These are phyloP conservation scores for Drosophila paramelanica DNA, from an alignment of 2,888 invertebrate species.

Conservation along the genomic window DNA sequence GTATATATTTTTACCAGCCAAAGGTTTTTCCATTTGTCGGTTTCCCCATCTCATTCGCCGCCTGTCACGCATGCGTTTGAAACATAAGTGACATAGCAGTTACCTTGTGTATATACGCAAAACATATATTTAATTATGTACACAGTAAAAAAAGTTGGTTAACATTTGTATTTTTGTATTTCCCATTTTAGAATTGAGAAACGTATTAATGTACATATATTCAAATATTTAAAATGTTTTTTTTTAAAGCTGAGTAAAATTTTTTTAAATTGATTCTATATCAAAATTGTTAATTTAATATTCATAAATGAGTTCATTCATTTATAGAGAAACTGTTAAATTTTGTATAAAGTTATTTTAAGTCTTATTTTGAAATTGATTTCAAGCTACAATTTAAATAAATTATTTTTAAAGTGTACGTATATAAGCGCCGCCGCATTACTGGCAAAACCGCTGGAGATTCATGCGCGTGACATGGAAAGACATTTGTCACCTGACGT, in stretches of 20 bases:
- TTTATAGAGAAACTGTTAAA: too few species aligned
- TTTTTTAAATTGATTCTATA: too few species aligned
- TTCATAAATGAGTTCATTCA: too few species aligned
- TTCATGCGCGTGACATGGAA: slow-evolving; percentile 45
- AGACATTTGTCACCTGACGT: slow-evolving; percentile 58
- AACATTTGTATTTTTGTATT: too few species aligned
- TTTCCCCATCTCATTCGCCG: slow-evolving; percentile 44
- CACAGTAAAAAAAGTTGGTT: background rate
- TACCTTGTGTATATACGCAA: slow-evolving; percentile 25
- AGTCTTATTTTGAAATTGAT: too few species aligned
- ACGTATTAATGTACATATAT: too few species aligned
- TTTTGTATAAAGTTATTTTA: too few species aligned
- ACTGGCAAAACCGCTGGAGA: slow-evolving; percentile 44
- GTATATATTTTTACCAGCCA: slow-evolving; percentile 52
- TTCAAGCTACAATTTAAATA: background rate
- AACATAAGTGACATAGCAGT: slow-evolving; percentile 62
- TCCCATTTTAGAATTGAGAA: too few species aligned
- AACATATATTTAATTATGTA: background rate
- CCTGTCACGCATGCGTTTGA: slow-evolving; percentile 63
- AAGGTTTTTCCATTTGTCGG: slow-evolving; percentile 61
- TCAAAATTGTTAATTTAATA: too few species aligned
- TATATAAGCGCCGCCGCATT: slow-evolving; percentile 27
- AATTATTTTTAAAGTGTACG: slow-evolving; percentile 8
- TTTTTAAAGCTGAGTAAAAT: too few species aligned
- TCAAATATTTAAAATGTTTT: too few species aligned